Base-by-base conservation (phyloP, 92 coral and sea anemone genomes). In the Ricordea florida region DNA sequence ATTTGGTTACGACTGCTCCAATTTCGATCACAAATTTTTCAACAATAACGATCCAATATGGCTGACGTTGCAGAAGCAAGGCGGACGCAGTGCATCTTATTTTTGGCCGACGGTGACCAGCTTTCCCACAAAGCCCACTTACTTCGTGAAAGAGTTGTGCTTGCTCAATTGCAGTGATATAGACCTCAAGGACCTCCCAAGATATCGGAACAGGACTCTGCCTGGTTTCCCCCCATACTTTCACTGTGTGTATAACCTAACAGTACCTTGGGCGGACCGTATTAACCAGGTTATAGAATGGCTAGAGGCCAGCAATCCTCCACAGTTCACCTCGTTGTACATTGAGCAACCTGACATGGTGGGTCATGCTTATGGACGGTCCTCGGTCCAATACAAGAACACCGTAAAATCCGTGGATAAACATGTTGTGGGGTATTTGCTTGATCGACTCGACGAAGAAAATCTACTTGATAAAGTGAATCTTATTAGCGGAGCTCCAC, bases 21-120 rank as follows among this genome's bases (percentile, higher is more conserved):
- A 87, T 38, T 87, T 83, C 22, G 97, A 93, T 62, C 94, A 93
- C 0, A 93, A 93, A 66, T 93, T 92, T 67, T 93, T 85, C 90
- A 78, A 85, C 66, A 50, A 36, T 36, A 75, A 89, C 0, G 96
- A 93, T 55, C 98, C 98, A 16, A 76, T 93, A 52, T 93, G 98
- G 98, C 48, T 87, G 66, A 90, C 97, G 0, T 47, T 87, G 7
- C 93, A 93, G 49, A 90, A 85, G 55, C 85, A 76, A 33, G 98
- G 98, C 2, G 91, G 93, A 4, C 60, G 84, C 5, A 92, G 94
- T 36, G 98, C 89, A 4, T 82, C 92, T 10, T 79, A 85, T 69
- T 87, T 58, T 57, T 93, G 98, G 98, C 98, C 98, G 22, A 96
- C 93, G 23, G 84, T 46, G 25, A 82, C 66, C 24, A 89, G 94